These are phyloP conservation scores for Oligia strigilis DNA, from an alignment of 2,888 invertebrate genomes.

Conservation along the genomic window DNA sequence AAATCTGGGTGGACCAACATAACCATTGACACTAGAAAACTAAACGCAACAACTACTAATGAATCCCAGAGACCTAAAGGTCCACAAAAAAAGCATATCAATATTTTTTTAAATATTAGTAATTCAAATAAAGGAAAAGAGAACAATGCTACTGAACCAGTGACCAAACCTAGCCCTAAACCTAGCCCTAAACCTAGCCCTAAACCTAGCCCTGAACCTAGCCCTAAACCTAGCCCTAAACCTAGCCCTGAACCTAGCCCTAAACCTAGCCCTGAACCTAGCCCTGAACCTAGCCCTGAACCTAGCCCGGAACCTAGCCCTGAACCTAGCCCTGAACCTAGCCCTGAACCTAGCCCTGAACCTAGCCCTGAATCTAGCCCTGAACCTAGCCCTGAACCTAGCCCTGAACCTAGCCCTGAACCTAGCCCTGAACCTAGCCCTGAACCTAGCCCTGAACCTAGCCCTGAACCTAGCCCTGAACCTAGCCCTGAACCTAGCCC, in stretches of 20 bases:
- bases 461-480: no score
- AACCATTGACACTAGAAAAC: slow-evolving; percentile 65
- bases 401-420: no score
- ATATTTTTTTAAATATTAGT: slow-evolving; percentile 30
- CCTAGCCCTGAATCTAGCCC: no score
- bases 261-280: no score
- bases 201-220: no score
- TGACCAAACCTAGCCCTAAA: no score
- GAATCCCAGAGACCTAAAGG: not conserved
- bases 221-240: not conserved
- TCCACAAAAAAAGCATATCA: slow-evolving; percentile 37
- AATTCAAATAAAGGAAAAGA: slow-evolving; percentile 18
- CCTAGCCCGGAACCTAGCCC: not conserved
- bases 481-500: no score
- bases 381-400: no score
- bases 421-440: no score
- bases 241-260: not conserved
- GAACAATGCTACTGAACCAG: not conserved
- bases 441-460: no score
- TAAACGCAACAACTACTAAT: not conserved
- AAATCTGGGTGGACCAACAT: slow-evolving; percentile 67
- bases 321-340: no score
- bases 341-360: no score
- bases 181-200: not conserved
- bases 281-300: not conserved